Percentiles rank a stretch among this genome's conserved stretches.
Evolutionary conservation across 2,797 vertebrate species (phyloP).

Genomic region (Mastacembelus armatus): DNA sequence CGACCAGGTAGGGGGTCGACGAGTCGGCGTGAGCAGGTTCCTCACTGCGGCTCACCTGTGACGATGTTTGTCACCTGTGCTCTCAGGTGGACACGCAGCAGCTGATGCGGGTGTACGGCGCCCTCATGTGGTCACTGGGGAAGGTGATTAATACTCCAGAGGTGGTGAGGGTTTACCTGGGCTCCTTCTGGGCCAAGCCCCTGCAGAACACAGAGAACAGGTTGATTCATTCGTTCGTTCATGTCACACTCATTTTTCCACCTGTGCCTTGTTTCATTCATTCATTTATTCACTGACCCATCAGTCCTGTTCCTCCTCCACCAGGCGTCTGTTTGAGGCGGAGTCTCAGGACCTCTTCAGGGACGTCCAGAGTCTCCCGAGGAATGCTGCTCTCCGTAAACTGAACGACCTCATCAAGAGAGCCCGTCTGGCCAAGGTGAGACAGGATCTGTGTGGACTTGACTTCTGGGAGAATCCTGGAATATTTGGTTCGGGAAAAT

Average conservation of each 20-base stretch:
- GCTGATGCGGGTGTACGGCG: conserved; percentile 97
- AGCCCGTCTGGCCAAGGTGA: conserved; percentile 95
- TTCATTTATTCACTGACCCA: neutral
- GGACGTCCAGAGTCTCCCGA: conserved; percentile 95
- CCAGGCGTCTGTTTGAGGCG: conserved; percentile 91
- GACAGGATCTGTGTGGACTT: conserved; percentile 34
- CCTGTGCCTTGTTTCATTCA: too few species aligned
- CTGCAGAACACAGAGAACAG: conserved; percentile 94
- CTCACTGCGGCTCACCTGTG: neutral
- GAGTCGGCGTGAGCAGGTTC: too few species aligned
- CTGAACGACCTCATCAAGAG: conserved; percentile 98
- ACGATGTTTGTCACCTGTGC: conserved; percentile 1
- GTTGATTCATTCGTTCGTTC: conserved; percentile 6
- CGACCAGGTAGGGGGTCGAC: conserved; percentile 82
- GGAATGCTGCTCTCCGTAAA: conserved; percentile 95
- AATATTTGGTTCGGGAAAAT: conserved; percentile 26
- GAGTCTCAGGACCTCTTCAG: conserved; percentile 95
- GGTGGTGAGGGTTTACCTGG: conserved; percentile 94
- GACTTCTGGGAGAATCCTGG: conserved; percentile 7
- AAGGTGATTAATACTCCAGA: conserved; percentile 98
- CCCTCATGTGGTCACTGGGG: conserved; percentile 98
- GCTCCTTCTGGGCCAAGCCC: conserved; percentile 96
- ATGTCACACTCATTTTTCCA: too few species aligned
- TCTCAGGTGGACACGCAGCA: conserved; percentile 93
- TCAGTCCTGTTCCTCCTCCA: neutral